These are phyloP conservation scores for Phrynosoma blainvillii DNA, from an alignment of 2,113 vertebrate genomes.

Conservation along the genomic window DNA sequence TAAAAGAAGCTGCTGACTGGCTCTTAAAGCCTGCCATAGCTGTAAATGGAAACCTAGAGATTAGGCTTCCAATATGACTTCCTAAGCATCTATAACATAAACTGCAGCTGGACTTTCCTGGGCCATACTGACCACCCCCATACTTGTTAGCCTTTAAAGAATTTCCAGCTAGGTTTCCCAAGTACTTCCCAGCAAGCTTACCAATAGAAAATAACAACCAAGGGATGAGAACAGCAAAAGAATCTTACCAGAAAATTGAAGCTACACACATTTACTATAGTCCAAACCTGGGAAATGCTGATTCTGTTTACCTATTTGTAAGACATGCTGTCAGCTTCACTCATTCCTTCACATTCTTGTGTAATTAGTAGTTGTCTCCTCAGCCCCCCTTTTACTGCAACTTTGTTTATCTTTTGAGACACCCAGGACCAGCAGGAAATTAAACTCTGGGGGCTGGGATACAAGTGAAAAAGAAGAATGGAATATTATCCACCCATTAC, in stretches of 20 bases:
- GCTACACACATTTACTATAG: not conserved
- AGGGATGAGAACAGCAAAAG: not conserved
- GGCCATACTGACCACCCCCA: not conserved
- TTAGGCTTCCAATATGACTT: not conserved
- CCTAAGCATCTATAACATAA: slow-evolving; percentile 31
- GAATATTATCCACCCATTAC: fast-evolving
- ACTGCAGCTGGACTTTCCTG: not conserved
- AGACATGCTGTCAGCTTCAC: not conserved
- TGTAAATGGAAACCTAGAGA: not conserved
- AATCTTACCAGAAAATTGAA: not conserved
- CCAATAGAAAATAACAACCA: not conserved
- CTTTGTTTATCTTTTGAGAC: not conserved
- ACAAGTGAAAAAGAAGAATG: not conserved
- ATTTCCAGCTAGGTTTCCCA: not conserved
- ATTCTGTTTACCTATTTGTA: not conserved
- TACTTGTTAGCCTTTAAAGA: fast-evolving
- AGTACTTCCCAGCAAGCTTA: not conserved
- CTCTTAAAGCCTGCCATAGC: not conserved
- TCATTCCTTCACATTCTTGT: not conserved
- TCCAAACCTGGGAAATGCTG: slow-evolving; percentile 11
- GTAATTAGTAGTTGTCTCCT: not conserved
- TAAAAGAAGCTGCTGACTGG: not conserved
- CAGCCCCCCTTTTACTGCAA: not conserved
- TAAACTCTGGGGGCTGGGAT: not conserved
- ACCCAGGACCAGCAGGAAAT: not conserved